Percentiles rank a stretch among this genome's conserved stretches.
These are phyloP conservation scores for Netelia melanura DNA, from an alignment of 2,888 invertebrate species.

Conservation along the genomic window DNA sequence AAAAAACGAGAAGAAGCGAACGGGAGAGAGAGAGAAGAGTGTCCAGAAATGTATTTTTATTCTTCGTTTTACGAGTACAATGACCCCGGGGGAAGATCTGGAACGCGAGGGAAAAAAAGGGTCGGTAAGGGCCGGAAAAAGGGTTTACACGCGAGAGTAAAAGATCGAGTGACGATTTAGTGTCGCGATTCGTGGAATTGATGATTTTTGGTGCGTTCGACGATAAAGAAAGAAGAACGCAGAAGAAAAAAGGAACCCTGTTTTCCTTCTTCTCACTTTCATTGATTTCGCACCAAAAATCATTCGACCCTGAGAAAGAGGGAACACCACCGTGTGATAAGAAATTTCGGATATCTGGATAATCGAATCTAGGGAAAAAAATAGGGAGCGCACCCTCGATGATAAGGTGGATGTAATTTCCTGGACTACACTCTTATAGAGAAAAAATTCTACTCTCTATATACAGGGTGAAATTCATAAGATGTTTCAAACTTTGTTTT, in stretches of 20 bases:
- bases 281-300: background rate
- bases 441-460: background rate
- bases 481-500: no score
- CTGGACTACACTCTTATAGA: background rate
- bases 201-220: conserved; percentile 30
- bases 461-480: no score
- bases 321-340: background rate
- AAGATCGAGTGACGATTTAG: background rate
- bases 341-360: conserved; percentile 45
- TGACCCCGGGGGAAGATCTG: conserved; percentile 39
- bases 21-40: conserved; percentile 36
- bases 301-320: background rate
- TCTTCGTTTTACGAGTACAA: conserved; percentile 42
- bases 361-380: conserved; percentile 56
- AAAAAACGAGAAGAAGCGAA: conserved; percentile 28
- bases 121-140: conserved; percentile 26
- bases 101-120: conserved; percentile 22
- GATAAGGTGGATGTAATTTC: conserved; percentile 33
- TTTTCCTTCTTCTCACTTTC: background rate
- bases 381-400: conserved; percentile 27
- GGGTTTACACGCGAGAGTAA: conserved; percentile 3
- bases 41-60: background rate
- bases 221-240: background rate
- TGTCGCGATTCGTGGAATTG: background rate
- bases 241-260: background rate